phyloP scores from a whole-genome alignment of 2,888 invertebrate species.

The Stenichneumon culpator region DNA sequence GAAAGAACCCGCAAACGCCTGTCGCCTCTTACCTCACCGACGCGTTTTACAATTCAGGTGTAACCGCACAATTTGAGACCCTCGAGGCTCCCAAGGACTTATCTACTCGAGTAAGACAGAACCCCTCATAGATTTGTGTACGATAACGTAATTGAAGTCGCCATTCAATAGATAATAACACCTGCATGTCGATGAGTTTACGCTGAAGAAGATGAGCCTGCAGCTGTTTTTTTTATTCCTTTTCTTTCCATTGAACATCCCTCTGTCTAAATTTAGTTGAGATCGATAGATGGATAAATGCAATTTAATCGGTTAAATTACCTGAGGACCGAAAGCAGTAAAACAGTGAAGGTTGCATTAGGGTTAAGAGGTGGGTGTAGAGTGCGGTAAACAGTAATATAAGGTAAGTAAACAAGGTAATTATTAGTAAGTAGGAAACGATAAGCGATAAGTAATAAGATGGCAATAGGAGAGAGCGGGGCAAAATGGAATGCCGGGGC shows the following conservation, averaged over 20 bases:
- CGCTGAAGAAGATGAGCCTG: background rate
- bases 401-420: background rate
- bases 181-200: background rate
- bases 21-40: slow-evolving; percentile 50
- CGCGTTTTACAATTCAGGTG: slow-evolving; percentile 21
- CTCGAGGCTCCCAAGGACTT: background rate
- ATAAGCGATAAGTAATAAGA: no score
- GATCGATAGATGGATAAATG: background rate
- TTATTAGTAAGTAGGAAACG: background rate
- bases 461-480: no score
- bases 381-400: background rate
- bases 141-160: background rate
- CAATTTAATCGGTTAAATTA: background rate
- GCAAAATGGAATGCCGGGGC: no score
- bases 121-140: background rate
- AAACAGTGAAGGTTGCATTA: background rate
- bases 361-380: no score
- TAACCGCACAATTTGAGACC: slow-evolving; percentile 13
- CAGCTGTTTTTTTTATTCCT: no score
- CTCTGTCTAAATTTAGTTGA: background rate
- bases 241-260: background rate
- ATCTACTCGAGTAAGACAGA: background rate
- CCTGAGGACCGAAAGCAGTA: background rate
- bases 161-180: background rate
- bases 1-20: slow-evolving; percentile 66